These are phyloP conservation scores for Ischnus inquisitorius DNA, from an alignment of 2,888 invertebrate genomes.

Conservation along the genomic window DNA sequence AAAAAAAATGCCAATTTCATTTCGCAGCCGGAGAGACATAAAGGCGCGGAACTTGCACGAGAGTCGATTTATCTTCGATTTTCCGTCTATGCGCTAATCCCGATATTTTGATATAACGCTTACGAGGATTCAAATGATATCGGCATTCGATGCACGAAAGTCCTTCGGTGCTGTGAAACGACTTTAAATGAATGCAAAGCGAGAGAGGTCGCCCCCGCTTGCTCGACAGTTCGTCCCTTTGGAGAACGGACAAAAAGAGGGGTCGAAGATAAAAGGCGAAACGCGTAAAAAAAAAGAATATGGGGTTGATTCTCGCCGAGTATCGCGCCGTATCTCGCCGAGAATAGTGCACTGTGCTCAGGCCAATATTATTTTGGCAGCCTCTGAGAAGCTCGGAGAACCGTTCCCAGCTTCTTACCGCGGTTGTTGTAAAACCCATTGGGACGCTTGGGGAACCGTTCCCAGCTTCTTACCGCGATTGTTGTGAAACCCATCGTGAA, in stretches of 20 bases:
- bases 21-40: not conserved
- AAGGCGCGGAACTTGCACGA: not conserved
- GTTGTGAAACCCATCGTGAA: no score
- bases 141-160: conserved; percentile 22
- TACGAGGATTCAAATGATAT: not conserved
- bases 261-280: not conserved
- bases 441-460: no score
- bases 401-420: no score
- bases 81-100: conserved; percentile 2
- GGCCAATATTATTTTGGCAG: no score
- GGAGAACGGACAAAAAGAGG: not conserved
- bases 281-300: no score
- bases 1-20: conserved; percentile 42
- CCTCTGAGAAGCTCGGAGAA: no score
- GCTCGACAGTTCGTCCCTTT: conserved; percentile 17
- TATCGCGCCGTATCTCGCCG: no score
- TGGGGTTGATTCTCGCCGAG: no score
- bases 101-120: conserved; percentile 2
- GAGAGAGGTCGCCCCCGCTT: conserved; percentile 32
- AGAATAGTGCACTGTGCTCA: no score
- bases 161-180: conserved; percentile 30
- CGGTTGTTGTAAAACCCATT: no score
- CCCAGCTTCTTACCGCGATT: no score
- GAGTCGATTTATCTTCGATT: conserved; percentile 51
- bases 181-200: conserved; percentile 65